A percentile compares a stretch with the other conserved stretches of the same genome.
phyloP scores from a whole-genome alignment of 1,140 invertebrate species.

The Homalodisca vitripennis region DNA sequence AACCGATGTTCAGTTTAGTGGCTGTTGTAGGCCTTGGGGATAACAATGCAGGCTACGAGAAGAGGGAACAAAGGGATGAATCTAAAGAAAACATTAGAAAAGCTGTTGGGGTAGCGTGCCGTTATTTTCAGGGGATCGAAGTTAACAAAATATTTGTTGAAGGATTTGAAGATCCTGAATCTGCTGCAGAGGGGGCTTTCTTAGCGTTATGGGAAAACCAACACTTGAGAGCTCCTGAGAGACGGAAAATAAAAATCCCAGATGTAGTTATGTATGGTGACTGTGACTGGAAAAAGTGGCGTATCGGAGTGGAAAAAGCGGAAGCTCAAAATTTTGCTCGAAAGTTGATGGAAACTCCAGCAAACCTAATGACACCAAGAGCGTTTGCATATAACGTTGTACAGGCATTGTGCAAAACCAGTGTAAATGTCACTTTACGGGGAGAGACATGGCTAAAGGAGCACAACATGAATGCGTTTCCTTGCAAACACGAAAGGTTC shows the following conservation, averaged over 20 bases:
- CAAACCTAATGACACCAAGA: constrained; percentile 63
- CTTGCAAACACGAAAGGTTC: constrained; percentile 61
- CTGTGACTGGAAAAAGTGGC: constrained; percentile 53
- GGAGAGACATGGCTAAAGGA: constrained; percentile 54
- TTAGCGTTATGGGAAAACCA: constrained; percentile 65
- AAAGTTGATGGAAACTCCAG: constrained; percentile 60
- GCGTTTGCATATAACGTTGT: constrained; percentile 55
- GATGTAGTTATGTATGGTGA: constrained; percentile 40
- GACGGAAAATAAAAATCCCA: constrained; percentile 31
- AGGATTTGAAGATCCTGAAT: constrained; percentile 67
- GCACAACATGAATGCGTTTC: constrained; percentile 61
- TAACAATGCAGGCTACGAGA: constrained; percentile 55
- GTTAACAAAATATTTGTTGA: constrained; percentile 67
- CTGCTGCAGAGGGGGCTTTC: constrained; percentile 69
- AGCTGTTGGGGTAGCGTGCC: constrained; percentile 63
- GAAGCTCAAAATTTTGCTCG: constrained; percentile 62
- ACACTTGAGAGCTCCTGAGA: constrained; percentile 46
- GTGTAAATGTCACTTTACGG: constrained; percentile 50
- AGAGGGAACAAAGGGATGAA: constrained; percentile 66
- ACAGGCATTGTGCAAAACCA: constrained; percentile 49
- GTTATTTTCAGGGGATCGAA: constrained; percentile 55
- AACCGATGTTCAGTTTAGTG: constrained; percentile 59
- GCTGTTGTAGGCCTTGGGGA: constrained; percentile 71
- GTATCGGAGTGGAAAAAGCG: constrained; percentile 55
- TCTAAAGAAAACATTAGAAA: constrained; percentile 64